Evolutionary conservation across 2,113 vertebrate species (phyloP).

Genomic region (Himantopus leucocephalus): DNA sequence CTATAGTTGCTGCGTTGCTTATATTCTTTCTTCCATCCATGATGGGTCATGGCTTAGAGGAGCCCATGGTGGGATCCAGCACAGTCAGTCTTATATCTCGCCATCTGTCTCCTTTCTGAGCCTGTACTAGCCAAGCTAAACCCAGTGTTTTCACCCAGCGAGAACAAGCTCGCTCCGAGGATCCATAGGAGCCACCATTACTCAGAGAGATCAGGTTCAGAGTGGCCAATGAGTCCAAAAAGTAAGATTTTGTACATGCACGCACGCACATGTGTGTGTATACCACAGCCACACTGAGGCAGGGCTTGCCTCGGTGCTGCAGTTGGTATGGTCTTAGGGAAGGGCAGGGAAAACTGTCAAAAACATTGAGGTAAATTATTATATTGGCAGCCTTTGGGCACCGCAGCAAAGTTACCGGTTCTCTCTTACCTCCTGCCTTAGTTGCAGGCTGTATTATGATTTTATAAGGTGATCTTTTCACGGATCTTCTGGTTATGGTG

Average conservation of each 20-base stretch:
- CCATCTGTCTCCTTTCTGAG: background rate
- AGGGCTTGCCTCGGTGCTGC: background rate
- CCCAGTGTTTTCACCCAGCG: background rate
- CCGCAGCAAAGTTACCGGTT: background rate
- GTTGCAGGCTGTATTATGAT: background rate
- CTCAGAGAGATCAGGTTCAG: background rate
- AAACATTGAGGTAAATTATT: background rate
- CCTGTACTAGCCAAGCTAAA: background rate
- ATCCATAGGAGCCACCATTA: background rate
- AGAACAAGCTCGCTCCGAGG: rapidly evolving
- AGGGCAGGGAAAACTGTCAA: background rate
- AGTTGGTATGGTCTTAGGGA: background rate
- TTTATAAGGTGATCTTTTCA: background rate
- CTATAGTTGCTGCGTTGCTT: background rate
- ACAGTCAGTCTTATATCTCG: background rate
- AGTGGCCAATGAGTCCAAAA: background rate
- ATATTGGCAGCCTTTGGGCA: background rate
- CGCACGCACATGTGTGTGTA: rapidly evolving
- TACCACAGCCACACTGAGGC: background rate
- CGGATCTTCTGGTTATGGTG: background rate
- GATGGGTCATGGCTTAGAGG: background rate
- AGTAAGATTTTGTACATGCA: background rate
- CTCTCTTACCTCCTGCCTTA: background rate
- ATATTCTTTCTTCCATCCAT: background rate
- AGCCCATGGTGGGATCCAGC: background rate